A percentile compares a stretch with the other conserved stretches of the same genome.
Conservation (phyloP, 1,140 invertebrate genomes). For the Meteorus sp. region DNA sequence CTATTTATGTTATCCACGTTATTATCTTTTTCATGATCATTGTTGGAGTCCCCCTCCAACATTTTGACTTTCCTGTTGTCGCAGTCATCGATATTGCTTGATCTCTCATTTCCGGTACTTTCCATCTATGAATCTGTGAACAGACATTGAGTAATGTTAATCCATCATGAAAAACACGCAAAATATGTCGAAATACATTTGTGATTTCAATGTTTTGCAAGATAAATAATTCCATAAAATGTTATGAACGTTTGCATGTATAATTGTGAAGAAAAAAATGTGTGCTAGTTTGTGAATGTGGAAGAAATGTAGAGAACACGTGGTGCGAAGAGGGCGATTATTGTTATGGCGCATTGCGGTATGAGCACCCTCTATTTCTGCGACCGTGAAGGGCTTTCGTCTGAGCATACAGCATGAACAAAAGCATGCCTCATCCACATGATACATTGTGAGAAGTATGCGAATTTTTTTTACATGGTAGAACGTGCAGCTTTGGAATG, state of each 20-base stretch:
- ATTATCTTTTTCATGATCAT: conserved; percentile 22
- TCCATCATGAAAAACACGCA: too few relatives aligned
- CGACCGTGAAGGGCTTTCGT: conserved; percentile 29
- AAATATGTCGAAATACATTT: conserved; percentile 5
- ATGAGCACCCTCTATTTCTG: conserved; percentile 35
- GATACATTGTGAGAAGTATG: conserved; percentile 14
- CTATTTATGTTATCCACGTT: conserved; percentile 1
- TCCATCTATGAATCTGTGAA: conserved; percentile 52
- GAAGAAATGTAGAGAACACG: neutral
- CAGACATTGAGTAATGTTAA: too few relatives aligned
- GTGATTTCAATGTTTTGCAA: neutral
- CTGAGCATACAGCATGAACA: conserved; percentile 26
- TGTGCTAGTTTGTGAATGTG: neutral
- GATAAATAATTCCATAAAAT: neutral
- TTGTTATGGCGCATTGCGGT: conserved; percentile 45
- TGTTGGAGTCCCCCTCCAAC: conserved; percentile 20
- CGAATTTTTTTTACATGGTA: too few relatives aligned
- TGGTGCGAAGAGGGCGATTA: conserved; percentile 5
- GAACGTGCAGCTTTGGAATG: too few relatives aligned
- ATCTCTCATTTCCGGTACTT: conserved; percentile 44
- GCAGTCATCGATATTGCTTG: conserved; percentile 46
- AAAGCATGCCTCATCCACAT: conserved; percentile 5
- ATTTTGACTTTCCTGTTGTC: conserved; percentile 29
- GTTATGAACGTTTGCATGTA: too few relatives aligned
- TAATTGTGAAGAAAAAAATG: too few relatives aligned